Evolutionary conservation across 1,140 invertebrate species (phyloP), one percentile per base, ranked within the genome.

Genomic region (Heliconius nattereri): DNA sequence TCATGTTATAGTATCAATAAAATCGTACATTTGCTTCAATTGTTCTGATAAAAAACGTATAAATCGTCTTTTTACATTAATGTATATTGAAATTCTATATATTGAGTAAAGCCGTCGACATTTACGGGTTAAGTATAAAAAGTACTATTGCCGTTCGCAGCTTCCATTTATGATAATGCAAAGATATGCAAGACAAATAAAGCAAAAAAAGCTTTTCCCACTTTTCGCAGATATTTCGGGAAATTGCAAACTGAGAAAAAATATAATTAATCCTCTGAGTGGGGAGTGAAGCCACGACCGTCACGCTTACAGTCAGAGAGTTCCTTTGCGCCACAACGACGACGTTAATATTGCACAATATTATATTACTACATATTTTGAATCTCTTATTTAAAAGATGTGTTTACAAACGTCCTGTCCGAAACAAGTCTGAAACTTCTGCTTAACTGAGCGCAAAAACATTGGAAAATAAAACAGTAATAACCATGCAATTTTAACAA

Each of bases 351-450:
- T 23, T 57, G 7, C 2, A 60, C 29, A 66, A 16, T 66, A 29
- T 29, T 66, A 32, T 35, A 5, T 29, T 60, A 26, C 20, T 60
- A 9, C 20, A 11, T 26, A 26, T 26, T 26, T 54, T 9, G 54
- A 57, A 57, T 57, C 54, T 57, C 7, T 66, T 66, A 26, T 60
- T 60, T 60, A 60, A 29, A 66, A 66, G 23, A 66, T 66, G 60
- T 66, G 23, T 29, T 29, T 29, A 66, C 60, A 66, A 66, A 16
- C 60, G 60, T 26, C 40, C 60, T 66, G 60, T 66, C 60, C 11
- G 60, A 66, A 66, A 66, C 60, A 66, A 66, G 60, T 66, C 60
- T 66, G 60, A 66, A 66, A 66, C 60, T 66, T 66, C 60, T 66
- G 60, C 60, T 66, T 29, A 66, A 66, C 60, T 66, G 26, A 66